These are phyloP conservation scores for Drosophila lutescens DNA, from an alignment of 2,888 invertebrate species.

Conservation along the genomic window DNA sequence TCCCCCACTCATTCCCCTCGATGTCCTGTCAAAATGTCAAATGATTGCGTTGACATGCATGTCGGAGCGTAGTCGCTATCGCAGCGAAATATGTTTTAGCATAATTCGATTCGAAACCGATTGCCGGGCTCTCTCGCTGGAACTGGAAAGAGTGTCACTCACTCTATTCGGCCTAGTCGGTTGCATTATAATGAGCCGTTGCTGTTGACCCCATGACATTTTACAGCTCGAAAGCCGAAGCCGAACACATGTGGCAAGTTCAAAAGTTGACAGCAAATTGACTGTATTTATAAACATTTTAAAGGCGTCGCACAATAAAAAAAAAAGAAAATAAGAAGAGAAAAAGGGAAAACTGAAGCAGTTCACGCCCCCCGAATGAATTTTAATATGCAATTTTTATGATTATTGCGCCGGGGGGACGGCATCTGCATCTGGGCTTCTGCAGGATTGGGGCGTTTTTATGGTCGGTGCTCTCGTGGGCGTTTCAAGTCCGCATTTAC, in stretches of 20 bases:
- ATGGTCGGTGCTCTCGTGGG: slow-evolving; percentile 44
- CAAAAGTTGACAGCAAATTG: slow-evolving; percentile 77
- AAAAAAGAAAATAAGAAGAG: slow-evolving; percentile 3
- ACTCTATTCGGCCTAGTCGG: slow-evolving; percentile 17
- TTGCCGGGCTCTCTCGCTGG: neutral
- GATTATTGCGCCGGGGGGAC: slow-evolving; percentile 46
- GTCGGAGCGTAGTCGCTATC: slow-evolving; percentile 38
- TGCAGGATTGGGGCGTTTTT: slow-evolving; percentile 45
- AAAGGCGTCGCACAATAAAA: slow-evolving; percentile 52
- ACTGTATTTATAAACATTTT: slow-evolving; percentile 77
- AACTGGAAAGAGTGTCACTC: slow-evolving; percentile 58
- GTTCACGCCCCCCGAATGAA: slow-evolving; percentile 59
- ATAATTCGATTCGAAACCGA: slow-evolving; percentile 34
- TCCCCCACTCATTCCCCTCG: neutral
- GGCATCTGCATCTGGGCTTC: slow-evolving; percentile 7
- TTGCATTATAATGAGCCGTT: slow-evolving; percentile 46
- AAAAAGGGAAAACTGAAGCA: slow-evolving; percentile 23
- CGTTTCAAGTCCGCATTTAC: slow-evolving; percentile 47
- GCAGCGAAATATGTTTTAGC: slow-evolving; percentile 44
- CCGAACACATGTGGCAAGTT: slow-evolving; percentile 73
- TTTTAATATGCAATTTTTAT: slow-evolving; percentile 69
- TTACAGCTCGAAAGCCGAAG: slow-evolving; percentile 45
- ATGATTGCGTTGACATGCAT: slow-evolving; percentile 72
- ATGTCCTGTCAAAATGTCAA: slow-evolving; percentile 74
- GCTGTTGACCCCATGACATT: slow-evolving; percentile 66